Conservation (phyloP, 2,888 invertebrate species). For the Anagyrus pseudococci region DNA sequence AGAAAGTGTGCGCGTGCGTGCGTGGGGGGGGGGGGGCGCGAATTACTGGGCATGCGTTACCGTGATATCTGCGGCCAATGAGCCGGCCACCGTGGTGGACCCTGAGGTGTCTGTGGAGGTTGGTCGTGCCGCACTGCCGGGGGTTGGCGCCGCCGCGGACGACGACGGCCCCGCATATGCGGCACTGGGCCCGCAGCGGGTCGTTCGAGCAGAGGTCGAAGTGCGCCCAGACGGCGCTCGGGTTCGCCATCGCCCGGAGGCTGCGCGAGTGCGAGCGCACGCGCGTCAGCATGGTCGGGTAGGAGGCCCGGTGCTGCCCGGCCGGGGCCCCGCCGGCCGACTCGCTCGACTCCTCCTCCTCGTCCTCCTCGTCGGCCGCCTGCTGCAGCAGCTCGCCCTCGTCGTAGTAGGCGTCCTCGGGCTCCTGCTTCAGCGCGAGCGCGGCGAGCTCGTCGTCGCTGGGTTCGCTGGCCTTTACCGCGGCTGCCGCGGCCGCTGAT, state of each 20-base stretch:
- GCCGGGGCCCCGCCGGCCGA: background rate
- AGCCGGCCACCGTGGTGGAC: constrained; percentile 60
- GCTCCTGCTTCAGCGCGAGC: constrained; percentile 56
- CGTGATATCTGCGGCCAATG: constrained; percentile 59
- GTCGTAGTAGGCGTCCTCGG: constrained; percentile 53
- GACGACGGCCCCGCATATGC: constrained; percentile 59
- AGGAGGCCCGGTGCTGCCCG: constrained; percentile 5
- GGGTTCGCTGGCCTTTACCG: background rate
- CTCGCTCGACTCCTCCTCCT: background rate
- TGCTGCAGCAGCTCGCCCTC: constrained; percentile 46
- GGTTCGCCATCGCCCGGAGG: constrained; percentile 59
- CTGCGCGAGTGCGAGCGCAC: constrained; percentile 58
- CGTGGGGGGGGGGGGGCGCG: background rate
- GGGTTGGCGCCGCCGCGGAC: constrained; percentile 60
- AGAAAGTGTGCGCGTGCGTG: background rate
- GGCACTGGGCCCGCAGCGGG: constrained; percentile 57
- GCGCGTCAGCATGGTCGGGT: constrained; percentile 39
- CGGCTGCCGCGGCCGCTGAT: background rate
- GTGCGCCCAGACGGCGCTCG: constrained; percentile 60
- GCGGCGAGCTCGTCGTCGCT: background rate
- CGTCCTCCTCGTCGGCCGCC: constrained; percentile 46
- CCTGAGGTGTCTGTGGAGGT: constrained; percentile 58
- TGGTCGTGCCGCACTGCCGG: constrained; percentile 60
- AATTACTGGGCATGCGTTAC: too few relatives aligned
- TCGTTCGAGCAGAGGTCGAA: constrained; percentile 59